Percentiles rank a stretch among this genome's conserved stretches.
These are phyloP conservation scores for Diabrotica balteata DNA, from an alignment of 2,888 invertebrate genomes.

Conservation along the genomic window DNA sequence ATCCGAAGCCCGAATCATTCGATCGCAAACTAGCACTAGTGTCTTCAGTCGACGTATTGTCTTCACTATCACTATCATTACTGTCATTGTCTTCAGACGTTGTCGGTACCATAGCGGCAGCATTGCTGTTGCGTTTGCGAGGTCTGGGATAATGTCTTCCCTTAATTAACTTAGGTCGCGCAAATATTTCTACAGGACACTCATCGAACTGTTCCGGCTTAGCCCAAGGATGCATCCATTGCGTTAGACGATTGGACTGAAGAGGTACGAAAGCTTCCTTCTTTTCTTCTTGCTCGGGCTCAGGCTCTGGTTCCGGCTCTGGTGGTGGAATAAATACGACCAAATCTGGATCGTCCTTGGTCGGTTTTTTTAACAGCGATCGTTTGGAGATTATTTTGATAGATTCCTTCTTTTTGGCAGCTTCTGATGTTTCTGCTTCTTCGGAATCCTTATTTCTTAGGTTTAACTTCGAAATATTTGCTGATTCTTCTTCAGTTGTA, in stretches of 20 bases:
- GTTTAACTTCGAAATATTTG: background rate
- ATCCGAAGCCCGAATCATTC: conserved; percentile 85
- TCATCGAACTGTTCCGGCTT: conserved; percentile 58
- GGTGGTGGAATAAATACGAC: conserved; percentile 51
- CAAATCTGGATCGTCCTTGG: conserved; percentile 56
- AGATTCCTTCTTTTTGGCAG: conserved; percentile 3
- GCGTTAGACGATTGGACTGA: conserved; percentile 56
- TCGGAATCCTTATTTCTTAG: background rate
- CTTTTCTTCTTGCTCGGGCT: conserved; percentile 57
- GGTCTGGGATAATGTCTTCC: conserved; percentile 56
- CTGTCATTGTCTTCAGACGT: conserved; percentile 47
- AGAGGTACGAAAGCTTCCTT: conserved; percentile 58
- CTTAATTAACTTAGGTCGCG: conserved; percentile 57
- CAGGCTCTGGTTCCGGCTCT: conserved; percentile 48
- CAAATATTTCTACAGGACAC: conserved; percentile 57
- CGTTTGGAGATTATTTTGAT: conserved; percentile 53
- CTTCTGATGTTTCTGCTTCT: background rate
- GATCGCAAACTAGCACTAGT: conserved; percentile 76
- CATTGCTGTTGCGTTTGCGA: conserved; percentile 39
- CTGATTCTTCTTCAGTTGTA: background rate
- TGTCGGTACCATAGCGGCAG: conserved; percentile 37
- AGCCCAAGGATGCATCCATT: conserved; percentile 57
- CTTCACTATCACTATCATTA: conserved; percentile 48
- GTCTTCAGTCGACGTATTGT: conserved; percentile 53
- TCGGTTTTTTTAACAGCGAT: conserved; percentile 55